Conservation (phyloP, 2,797 vertebrate genomes). For the Pelobates cultripes region DNA sequence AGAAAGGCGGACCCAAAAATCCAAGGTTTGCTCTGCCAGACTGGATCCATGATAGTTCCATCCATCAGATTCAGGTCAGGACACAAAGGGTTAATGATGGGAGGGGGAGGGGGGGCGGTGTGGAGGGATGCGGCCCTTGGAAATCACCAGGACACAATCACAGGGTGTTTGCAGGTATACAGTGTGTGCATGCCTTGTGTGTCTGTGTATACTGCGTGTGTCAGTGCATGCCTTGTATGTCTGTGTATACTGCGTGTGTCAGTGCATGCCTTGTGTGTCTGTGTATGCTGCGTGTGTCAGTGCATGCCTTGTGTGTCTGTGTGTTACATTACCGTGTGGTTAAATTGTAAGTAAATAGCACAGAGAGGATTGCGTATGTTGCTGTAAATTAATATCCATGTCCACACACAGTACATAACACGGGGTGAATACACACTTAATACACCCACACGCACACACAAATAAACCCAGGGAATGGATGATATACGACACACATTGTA, state of each 20-base stretch:
- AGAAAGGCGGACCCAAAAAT: not conserved
- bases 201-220: not conserved
- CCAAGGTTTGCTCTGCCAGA: not conserved
- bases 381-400: no score
- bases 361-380: no score
- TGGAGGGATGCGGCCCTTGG: not conserved
- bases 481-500: no score
- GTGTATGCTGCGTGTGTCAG: not conserved
- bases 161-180: not conserved
- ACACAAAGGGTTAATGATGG: not conserved
- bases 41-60: slow-evolving; percentile 11
- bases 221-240: not conserved
- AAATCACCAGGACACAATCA: not conserved
- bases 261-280: not conserved
- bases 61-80: not conserved
- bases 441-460: slow-evolving; percentile 12
- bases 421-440: not conserved
- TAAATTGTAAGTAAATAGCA: no score
- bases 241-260: no score
- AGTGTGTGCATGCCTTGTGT: not conserved
- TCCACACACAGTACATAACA: not conserved
- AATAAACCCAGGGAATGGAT: not conserved
- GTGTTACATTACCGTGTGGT: no score
- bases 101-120: not conserved
- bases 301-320: no score